Evolutionary conservation across 2,113 vertebrate genomes (phyloP).

Genomic region (Orycteropus afer): DNA sequence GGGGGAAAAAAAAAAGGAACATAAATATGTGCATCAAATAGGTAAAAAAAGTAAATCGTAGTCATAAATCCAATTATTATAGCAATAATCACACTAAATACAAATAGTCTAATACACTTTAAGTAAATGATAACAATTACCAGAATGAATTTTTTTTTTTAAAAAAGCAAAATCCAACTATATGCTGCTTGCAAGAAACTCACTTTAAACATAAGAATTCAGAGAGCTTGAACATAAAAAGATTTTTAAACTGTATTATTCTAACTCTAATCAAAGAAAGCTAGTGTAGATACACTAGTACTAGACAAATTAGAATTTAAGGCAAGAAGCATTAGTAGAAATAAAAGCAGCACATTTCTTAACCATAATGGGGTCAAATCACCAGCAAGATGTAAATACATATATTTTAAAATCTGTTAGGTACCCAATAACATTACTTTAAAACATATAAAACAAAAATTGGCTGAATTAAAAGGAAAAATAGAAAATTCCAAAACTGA

Average conservation of each 20-base stretch:
- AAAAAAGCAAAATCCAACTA: too few species aligned
- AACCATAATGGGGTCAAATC: not conserved
- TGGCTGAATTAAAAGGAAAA: too few species aligned
- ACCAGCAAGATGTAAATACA: not conserved
- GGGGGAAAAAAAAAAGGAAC: too few species aligned
- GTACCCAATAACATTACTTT: not conserved
- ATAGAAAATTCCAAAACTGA: not conserved
- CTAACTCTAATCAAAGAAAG: too few species aligned
- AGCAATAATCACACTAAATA: not conserved
- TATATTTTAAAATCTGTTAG: not conserved
- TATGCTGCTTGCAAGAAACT: too few species aligned
- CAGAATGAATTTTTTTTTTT: not conserved
- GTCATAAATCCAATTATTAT: not conserved
- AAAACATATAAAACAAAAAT: constrained; percentile 31
- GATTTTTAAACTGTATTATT: too few species aligned
- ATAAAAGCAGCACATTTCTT: not conserved
- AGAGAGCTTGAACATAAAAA: not conserved
- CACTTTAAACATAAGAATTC: too few species aligned
- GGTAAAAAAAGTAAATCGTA: too few species aligned
- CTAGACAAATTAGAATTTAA: not conserved
- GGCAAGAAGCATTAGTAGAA: not conserved
- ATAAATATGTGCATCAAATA: too few species aligned
- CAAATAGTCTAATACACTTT: not conserved
- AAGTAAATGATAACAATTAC: not conserved
- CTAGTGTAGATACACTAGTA: not conserved